Base-by-base conservation (phyloP, 2,797 vertebrate species). In the Lerista edwardsae region DNA sequence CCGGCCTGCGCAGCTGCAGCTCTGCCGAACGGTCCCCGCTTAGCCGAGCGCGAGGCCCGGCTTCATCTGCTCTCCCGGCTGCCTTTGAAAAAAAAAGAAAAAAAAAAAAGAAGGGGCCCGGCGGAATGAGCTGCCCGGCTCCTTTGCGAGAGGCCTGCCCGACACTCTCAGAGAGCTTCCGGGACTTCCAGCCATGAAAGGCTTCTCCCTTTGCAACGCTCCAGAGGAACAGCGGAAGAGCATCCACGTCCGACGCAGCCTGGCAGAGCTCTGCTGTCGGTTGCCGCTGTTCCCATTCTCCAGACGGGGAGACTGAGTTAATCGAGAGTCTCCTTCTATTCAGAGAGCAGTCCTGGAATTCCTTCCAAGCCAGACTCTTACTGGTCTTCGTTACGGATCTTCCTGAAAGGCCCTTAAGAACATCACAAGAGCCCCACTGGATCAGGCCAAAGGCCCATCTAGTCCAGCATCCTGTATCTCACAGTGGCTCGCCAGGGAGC, bases 1-100 rank as follows among this genome's bases (percentile, higher is more conserved):
- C 86, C 14, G 4, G 79, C 71, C 57, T 5, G 31, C 0, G 59
- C 1, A 67, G 88, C 88, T 77, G 47, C 87, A n/a, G 84, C 83
- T 3, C 76, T 36, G 84, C 65, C 84, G n/a, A 72, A 69, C 83
- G 27, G 0, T 76, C 68, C 88, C 87, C 5, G 6, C 73, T 62
- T 80, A 23, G 78, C 64, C 44, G 51, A 61, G 81, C 44, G 29
- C 3, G 7, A 55, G 62, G 77, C 57, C 64, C 73, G 3, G 6
- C 31, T 14, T 80, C 75, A 61, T 29, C 75, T 75, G 78, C 80
- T 67, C 0, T 21, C n/a, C 80, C 17, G 6, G 55, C 21, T 0
- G 4, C 85, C 21, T 57, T 19, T 0, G 19, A 27, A 31, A 0
- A 44, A n/a, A n/a, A n/a, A n/a, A n/a, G 19, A 27, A 31, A 0